These are phyloP conservation scores for Gnatocerus cornutus DNA, from an alignment of 2,888 invertebrate genomes.

Conservation along the genomic window DNA sequence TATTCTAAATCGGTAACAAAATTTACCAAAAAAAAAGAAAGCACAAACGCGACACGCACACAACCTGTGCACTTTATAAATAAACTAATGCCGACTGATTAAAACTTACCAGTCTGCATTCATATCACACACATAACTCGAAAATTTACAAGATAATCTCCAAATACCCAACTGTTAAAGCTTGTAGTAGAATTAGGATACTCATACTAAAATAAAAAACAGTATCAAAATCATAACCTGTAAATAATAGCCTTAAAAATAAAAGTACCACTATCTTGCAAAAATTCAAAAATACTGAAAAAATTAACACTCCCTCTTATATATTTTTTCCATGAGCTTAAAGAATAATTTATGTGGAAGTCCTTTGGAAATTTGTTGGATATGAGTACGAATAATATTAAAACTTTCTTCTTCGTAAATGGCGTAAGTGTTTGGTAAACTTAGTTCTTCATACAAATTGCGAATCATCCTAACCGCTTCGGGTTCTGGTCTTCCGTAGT, in stretches of 20 bases:
- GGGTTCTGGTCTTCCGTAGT: slow-evolving; percentile 82
- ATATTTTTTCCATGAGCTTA: slow-evolving; percentile 87
- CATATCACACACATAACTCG: slow-evolving; percentile 39
- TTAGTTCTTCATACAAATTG: slow-evolving; percentile 84
- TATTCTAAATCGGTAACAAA: slow-evolving; percentile 30
- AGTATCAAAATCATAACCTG: slow-evolving; percentile 19
- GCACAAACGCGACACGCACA: slow-evolving; percentile 10
- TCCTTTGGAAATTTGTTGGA: slow-evolving; percentile 87
- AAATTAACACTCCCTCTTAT: slow-evolving; percentile 79
- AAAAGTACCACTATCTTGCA: slow-evolving; percentile 27
- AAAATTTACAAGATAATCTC: slow-evolving; percentile 40
- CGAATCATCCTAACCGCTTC: slow-evolving; percentile 81
- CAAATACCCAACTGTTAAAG: slow-evolving; percentile 29
- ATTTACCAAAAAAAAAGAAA: slow-evolving; percentile 37
- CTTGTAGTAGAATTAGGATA: slow-evolving; percentile 1
- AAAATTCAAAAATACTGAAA: slow-evolving; percentile 38
- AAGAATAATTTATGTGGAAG: slow-evolving; percentile 88
- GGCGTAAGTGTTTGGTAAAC: slow-evolving; percentile 83
- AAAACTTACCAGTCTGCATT: slow-evolving; percentile 19
- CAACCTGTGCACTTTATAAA: not conserved
- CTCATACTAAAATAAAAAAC: slow-evolving; percentile 6
- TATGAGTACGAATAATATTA: slow-evolving; percentile 86
- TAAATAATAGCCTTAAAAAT: slow-evolving; percentile 27
- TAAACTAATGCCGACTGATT: slow-evolving; percentile 33
- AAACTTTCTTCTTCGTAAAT: slow-evolving; percentile 89